Conservation (phyloP, 1,140 invertebrate species). For the Elymnias hypermnestra region DNA sequence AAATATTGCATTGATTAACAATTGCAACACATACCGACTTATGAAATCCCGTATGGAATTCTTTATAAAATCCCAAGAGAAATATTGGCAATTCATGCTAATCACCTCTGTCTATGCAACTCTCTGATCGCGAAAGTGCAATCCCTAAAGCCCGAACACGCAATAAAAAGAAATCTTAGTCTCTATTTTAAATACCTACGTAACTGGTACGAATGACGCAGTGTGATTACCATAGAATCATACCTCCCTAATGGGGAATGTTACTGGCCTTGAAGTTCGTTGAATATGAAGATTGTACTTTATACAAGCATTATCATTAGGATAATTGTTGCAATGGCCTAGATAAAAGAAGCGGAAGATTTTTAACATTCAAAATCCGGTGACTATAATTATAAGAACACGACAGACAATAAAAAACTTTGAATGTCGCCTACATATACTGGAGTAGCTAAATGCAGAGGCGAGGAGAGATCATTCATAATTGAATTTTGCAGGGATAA, state of each 20-base stretch:
- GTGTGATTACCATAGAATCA: slow-evolving; percentile 35
- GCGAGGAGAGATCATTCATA: too few relatives aligned
- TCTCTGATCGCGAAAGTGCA: slow-evolving; percentile 12
- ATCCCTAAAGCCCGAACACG: slow-evolving; percentile 10
- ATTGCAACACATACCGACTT: too few relatives aligned
- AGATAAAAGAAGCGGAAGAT: slow-evolving; percentile 1
- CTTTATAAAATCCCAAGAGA: neutral
- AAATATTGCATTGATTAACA: too few relatives aligned
- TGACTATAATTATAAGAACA: neutral
- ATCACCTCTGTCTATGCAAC: slow-evolving; percentile 4
- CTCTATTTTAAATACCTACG: slow-evolving; percentile 12
- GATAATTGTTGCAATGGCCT: neutral
- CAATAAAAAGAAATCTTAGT: slow-evolving; percentile 13
- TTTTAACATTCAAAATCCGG: neutral
- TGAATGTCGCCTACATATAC: too few relatives aligned
- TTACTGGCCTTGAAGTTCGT: slow-evolving; percentile 29
- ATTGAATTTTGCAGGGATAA: too few relatives aligned
- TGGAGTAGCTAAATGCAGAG: too few relatives aligned
- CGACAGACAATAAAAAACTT: too few relatives aligned
- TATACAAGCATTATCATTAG: neutral
- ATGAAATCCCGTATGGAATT: too few relatives aligned
- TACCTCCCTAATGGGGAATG: slow-evolving; percentile 34
- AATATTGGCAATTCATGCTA: neutral
- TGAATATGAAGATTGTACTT: slow-evolving; percentile 9
- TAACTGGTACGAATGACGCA: slow-evolving; percentile 14